phyloP scores from a whole-genome alignment of 2,113 vertebrate species.

The Centropristis striata region DNA sequence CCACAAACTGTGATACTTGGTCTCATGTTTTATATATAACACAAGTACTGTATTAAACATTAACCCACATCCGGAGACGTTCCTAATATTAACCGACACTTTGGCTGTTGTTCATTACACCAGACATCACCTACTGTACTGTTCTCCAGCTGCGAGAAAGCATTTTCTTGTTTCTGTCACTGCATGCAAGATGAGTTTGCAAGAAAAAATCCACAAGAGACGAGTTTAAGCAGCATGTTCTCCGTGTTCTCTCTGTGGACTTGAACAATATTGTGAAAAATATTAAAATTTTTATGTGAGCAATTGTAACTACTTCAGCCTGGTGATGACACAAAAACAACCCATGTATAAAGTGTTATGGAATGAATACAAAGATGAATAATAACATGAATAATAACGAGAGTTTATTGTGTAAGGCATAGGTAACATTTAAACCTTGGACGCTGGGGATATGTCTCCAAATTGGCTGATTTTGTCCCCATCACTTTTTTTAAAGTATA shows the following conservation, averaged over 20 bases:
- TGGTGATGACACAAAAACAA: background rate
- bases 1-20: slow-evolving; percentile 11
- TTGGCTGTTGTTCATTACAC: slow-evolving; percentile 11
- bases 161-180: slow-evolving; percentile 55
- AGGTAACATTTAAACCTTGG: too few species aligned
- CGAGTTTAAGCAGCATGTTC: background rate
- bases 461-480: too few species aligned
- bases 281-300: slow-evolving; percentile 20
- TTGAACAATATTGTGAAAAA: slow-evolving; percentile 7
- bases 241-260: background rate
- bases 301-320: background rate
- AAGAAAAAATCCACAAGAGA: slow-evolving; percentile 34
- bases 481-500: too few species aligned
- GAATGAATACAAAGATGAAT: background rate
- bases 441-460: too few species aligned
- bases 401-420: background rate
- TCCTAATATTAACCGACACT: slow-evolving; percentile 35
- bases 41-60: slow-evolving; percentile 36
- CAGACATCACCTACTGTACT: background rate
- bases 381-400: too few species aligned
- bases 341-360: background rate
- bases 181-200: slow-evolving; percentile 4
- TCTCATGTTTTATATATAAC: slow-evolving; percentile 12
- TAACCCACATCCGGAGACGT: background rate
- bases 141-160: slow-evolving; percentile 34